Evolutionary conservation across 2,888 invertebrate species (phyloP), one percentile per base, ranked within the genome.

Genomic region (Rhamnusium bicolor): DNA sequence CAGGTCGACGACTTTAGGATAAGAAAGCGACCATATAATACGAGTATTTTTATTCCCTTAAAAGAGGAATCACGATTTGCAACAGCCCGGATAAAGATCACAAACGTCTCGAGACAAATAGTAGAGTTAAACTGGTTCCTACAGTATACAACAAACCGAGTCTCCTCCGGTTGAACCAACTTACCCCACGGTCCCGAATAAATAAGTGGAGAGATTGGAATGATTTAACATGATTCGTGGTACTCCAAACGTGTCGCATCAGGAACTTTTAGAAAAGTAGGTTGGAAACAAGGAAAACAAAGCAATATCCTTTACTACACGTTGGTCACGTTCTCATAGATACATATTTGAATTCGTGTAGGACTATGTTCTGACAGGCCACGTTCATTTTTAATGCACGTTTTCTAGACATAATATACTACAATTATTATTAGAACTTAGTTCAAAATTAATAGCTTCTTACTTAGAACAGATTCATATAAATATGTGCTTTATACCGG

Each of bases 21-120:
- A 66, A 63, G 63, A 69, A 66, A 24, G 47, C 75, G 54, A 72
- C 72, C 56, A 69, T 66, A 73, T 75, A 75, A 75, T 68, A 67
- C 58, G 62, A 54, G 60, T 60, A 40, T 66, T 71, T 65, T 63
- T 71, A 75, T 75, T 75, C 68, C 68, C 56, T 72, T 68, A 72
- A 65, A 63, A 69, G 66, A 68, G 68, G 66, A 54, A 53, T 60
- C 74, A 69, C 72, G 66, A 69, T 72, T 68, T 69, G 66, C 74
- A 74, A 65, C 65, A 69, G 66, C 49, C 53, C 61, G 69, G 74
- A 72, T 75, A 75, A 75, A 66, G 62, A 72, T 69, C 72, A 61
- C 16, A 53, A 27, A 24, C 63, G 47, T n/a, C 47, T 21, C 12
- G 46, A 19, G 18, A 27, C 61, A 10, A 5, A 21, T 19, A 47